A percentile compares a stretch with the other conserved stretches of the same genome.
Evolutionary conservation across 2,888 invertebrate species (phyloP).

Genomic region (Xylota segnis): DNA sequence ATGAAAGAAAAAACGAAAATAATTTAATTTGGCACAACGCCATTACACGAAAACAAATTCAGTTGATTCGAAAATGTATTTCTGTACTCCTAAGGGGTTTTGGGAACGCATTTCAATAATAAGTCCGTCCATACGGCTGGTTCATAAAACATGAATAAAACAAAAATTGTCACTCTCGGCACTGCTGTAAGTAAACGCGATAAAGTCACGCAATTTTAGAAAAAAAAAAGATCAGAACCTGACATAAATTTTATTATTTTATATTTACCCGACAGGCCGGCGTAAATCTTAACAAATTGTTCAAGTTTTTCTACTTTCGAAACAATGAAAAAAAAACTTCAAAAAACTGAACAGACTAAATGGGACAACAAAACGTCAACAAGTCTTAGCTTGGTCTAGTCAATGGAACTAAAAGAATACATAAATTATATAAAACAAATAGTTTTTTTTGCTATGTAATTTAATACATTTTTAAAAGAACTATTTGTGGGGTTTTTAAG

Average conservation of each 20-base stretch:
- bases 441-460: slow-evolving; percentile 4
- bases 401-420: slow-evolving; percentile 1
- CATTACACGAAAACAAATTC: slow-evolving; percentile 37
- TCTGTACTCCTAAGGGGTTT: slow-evolving; percentile 3
- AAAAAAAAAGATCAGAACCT: background rate
- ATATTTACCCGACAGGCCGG: background rate
- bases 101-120: background rate
- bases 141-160: slow-evolving; percentile 7
- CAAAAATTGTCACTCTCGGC: background rate
- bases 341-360: background rate
- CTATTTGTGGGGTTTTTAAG: background rate
- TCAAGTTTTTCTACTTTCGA: background rate
- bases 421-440: slow-evolving; percentile 26
- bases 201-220: background rate
- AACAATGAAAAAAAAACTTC: background rate
- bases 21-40: slow-evolving; percentile 35
- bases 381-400: background rate
- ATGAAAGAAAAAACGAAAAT: slow-evolving; percentile 33
- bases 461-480: background rate
- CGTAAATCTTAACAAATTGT: slow-evolving; percentile 4
- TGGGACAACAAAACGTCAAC: background rate
- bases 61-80: background rate
- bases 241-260: background rate
- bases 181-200: background rate
- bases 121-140: slow-evolving; percentile 31